Evolutionary conservation across 2,113 vertebrate genomes (phyloP).

Genomic region (Trachemys scripta): DNA sequence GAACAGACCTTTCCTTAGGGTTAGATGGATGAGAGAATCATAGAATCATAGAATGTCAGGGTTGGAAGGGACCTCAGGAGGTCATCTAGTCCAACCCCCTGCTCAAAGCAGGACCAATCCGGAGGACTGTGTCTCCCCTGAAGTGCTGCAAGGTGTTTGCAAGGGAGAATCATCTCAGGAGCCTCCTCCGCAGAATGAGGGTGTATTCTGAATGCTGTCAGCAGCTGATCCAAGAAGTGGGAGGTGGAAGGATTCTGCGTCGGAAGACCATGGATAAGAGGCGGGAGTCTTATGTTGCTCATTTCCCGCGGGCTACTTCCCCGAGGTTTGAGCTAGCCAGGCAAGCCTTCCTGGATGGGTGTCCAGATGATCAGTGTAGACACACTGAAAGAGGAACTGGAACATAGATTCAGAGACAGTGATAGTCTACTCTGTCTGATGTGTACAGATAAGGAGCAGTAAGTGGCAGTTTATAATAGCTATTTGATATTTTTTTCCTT

Average conservation of each 20-base stretch:
- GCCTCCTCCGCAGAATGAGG: slow-evolving; percentile 20
- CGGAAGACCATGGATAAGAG: slow-evolving; percentile 5
- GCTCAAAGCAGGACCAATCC: no score
- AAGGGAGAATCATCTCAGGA: slow-evolving; percentile 50
- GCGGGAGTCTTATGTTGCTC: fast-evolving
- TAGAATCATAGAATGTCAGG: no score
- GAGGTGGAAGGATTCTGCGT: slow-evolving; percentile 52
- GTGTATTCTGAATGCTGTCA: slow-evolving; percentile 50
- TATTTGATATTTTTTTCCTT: slow-evolving; percentile 5
- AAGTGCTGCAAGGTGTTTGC: not conserved
- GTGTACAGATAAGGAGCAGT: slow-evolving; percentile 20
- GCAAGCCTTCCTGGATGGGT: fast-evolving
- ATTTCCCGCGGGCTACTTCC: not conserved
- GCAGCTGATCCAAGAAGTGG: slow-evolving; percentile 61
- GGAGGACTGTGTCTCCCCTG: not conserved
- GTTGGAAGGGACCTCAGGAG: no score
- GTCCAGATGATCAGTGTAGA: fast-evolving
- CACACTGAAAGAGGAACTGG: not conserved
- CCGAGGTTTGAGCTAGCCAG: not conserved
- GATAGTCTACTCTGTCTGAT: not conserved
- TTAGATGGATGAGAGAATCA: not conserved
- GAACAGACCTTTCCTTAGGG: not conserved
- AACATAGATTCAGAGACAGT: not conserved
- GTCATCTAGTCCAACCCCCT: no score
- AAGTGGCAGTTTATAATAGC: slow-evolving; percentile 19